Base-by-base conservation (phyloP, 2,797 vertebrate genomes). In the Serranus cabrilla region DNA sequence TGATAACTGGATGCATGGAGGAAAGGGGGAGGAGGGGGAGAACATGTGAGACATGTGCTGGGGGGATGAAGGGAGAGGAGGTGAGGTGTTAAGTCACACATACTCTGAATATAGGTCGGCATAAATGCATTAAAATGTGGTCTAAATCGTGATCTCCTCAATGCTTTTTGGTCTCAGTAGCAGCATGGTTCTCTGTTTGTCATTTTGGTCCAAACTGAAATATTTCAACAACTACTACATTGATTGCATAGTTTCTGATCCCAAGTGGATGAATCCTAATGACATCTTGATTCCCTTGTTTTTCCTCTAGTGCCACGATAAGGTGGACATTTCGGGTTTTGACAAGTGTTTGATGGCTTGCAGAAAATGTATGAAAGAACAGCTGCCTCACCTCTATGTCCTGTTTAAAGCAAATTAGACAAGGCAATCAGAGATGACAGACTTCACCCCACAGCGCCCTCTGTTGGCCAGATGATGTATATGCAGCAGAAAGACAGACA, bases 41-140 rank as follows among this genome's bases (percentile, higher is more conserved):
- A 84, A 68, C 74, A 84, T 65, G 81, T 77, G 71, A 83, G 69
- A 58, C 70, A 87, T 82, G 52, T 74, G 74, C 69, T 56, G 27
- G 42, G 42, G 43, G 52, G 56, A 50, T 60, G 27, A 76, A 52
- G 25, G 50, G 12, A 31, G 39, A 27, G 27, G 43, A 69, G 16
- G n/a, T 17, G n/a, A 14, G 42, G 55, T 18, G 47, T n/a, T 23
- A 58, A 20, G 17, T n/a, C 52, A 73, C 54, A 55, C 23, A 34
- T 10, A 23, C 20, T 63, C 54, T n/a, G 27, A 68, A 47, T 49
- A 56, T 45, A 59, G 57, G 27, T 63, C 50, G 6, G 45, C 34
- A 20, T 70, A 12, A 40, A 11, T 61, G 21, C 37, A 55, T 70
- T 21, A 25, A 68, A 46, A 64, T 23, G 4, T 40, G 39, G 1